Evolutionary conservation across 1,140 invertebrate genomes (phyloP).

Genomic region (Pseudomyrmex concolor): DNA sequence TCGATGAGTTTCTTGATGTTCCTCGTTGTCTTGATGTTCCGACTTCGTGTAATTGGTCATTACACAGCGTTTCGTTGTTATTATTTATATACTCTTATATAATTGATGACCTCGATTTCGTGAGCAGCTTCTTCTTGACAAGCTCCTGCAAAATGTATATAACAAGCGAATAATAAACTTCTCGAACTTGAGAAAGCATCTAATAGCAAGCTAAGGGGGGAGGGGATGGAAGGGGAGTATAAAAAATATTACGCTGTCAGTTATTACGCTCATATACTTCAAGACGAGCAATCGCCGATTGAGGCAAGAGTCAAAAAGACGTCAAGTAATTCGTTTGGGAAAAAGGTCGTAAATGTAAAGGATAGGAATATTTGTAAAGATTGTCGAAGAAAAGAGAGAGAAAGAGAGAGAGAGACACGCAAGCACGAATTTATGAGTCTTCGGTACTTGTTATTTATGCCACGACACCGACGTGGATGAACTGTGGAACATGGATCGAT

Average conservation of each 20-base stretch:
- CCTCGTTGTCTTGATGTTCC: conserved; percentile 2
- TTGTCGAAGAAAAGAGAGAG: background rate
- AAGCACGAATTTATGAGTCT: conserved; percentile 74
- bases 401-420: conserved; percentile 52
- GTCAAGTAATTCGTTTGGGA: background rate
- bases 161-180: background rate
- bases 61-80: conserved; percentile 10
- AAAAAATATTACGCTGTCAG: background rate
- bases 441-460: conserved; percentile 70
- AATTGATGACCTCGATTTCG: background rate
- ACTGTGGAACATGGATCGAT: background rate
- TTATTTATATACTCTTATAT: conserved; percentile 19
- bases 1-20: conserved; percentile 27
- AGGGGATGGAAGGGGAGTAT: too few relatives aligned
- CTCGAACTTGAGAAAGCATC: background rate
- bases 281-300: background rate
- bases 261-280: background rate
- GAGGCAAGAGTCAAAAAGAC: background rate
- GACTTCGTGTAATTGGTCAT: conserved; percentile 26
- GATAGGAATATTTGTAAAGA: conserved; percentile 24
- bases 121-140: background rate
- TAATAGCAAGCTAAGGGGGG: conserved; percentile 1
- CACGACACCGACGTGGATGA: background rate
- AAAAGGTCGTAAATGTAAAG: background rate
- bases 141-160: background rate